phyloP scores from a whole-genome alignment of 2,113 vertebrate genomes.

The Apodemus sylvaticus region DNA sequence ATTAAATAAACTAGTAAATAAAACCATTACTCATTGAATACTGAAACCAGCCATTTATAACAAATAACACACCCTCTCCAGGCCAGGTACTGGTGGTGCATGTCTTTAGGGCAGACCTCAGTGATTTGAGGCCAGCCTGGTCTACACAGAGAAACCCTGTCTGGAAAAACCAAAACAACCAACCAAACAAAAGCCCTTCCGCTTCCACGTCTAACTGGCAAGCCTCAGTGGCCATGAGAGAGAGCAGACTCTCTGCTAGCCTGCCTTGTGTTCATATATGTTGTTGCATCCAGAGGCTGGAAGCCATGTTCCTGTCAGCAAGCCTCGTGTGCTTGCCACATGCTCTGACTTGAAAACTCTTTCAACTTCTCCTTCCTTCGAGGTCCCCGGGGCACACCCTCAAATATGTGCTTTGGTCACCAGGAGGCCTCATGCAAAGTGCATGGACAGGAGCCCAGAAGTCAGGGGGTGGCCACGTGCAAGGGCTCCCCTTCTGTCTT shows the following conservation, averaged over 20 bases:
- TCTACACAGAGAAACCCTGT: background rate
- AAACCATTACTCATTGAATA: background rate
- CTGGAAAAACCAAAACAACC: background rate
- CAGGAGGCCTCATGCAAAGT: background rate
- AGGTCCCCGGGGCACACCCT: background rate
- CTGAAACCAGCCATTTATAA: constrained; percentile 3
- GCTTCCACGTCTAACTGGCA: background rate
- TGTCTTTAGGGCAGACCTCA: background rate
- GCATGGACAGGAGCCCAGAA: background rate
- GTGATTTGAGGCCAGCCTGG: background rate
- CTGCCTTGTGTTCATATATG: accelerated
- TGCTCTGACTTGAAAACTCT: background rate
- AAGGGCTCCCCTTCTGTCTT: background rate
- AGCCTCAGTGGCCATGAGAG: background rate
- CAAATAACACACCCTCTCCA: background rate
- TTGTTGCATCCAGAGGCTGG: background rate
- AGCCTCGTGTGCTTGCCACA: background rate
- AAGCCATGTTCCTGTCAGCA: background rate
- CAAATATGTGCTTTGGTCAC: accelerated
- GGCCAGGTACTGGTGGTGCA: background rate
- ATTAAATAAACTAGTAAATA: background rate
- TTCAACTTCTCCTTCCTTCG: background rate
- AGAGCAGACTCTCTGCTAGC: background rate
- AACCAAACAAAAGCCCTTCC: background rate
- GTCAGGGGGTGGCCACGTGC: background rate